Percentiles rank a stretch among this genome's conserved stretches.
Conservation (phyloP, 2,888 invertebrate species). For the Pecten maximus region DNA sequence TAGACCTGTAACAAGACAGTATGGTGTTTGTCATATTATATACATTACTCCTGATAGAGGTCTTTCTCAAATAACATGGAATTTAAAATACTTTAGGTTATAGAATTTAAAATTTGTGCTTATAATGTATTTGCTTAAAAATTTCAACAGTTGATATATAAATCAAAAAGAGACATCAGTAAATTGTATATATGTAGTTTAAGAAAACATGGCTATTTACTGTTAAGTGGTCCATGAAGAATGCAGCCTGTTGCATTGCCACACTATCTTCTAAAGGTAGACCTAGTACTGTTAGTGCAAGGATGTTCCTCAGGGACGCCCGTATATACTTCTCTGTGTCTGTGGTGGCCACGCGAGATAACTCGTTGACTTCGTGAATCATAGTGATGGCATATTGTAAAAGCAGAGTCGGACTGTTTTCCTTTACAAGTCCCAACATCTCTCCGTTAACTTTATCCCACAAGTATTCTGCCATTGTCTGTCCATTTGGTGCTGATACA, state of each 20-base stretch:
- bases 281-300: constrained; percentile 60
- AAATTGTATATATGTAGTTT: too few relatives aligned
- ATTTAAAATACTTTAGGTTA: constrained; percentile 18
- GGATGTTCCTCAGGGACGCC: constrained; percentile 66
- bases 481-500: constrained; percentile 44
- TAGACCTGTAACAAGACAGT: constrained; percentile 62
- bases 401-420: constrained; percentile 66
- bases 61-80: constrained; percentile 35
- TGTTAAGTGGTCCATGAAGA: constrained; percentile 64
- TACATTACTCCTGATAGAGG: neutral
- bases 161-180: neutral
- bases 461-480: constrained; percentile 61
- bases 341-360: constrained; percentile 55
- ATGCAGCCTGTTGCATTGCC: constrained; percentile 68
- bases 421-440: constrained; percentile 62
- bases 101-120: neutral
- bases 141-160: neutral
- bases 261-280: constrained; percentile 61
- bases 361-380: constrained; percentile 67
- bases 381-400: constrained; percentile 71
- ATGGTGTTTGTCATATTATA: neutral
- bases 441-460: constrained; percentile 53
- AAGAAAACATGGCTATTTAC: too few relatives aligned
- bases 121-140: too few relatives aligned
- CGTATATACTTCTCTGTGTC: constrained; percentile 51